Evolutionary conservation across 2,113 vertebrate species (phyloP), one percentile per base, ranked within the genome.

Genomic region (Chrysochloris asiatica): DNA sequence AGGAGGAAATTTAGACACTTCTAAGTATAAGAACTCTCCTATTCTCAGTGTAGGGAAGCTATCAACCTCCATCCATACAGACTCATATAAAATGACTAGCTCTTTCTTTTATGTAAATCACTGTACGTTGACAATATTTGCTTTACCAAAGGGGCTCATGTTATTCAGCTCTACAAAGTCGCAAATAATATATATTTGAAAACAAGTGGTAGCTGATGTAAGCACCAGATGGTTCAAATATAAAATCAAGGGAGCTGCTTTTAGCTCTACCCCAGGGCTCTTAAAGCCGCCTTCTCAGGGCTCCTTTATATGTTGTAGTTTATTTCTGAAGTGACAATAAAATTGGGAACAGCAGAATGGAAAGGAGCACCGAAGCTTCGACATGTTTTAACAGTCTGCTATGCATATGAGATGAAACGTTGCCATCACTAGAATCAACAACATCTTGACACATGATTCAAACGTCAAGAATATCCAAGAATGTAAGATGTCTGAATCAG

Each of bases 111-210:
- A 95, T 95, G 96, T 96, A 92, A 96, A 95, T 96, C 91, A 82
- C 94, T 92, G 84, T 96, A 96, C 81, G 16, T 96, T 95, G 95
- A 96, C 95, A 95, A 86, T 96, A 96, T 95, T 96, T 96, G 94
- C 94, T 96, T 79, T 97, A 96, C 94, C 78, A 75, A 92, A 95
- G 93, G 95, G 95, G 89, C 95, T 96, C 86, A 69, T 96, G 95
- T 96, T 96, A 95, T 93, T 96, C 96, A 92, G 95, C 94, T 96
- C 87, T 81, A 95, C 94, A 76, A 95, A 96, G 95, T 95, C 93
- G 38, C 96, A 96, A 96, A 96, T 96, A 97, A 96, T 96, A 95
- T 96, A 95, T 96, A 96, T 96, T 96, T 97, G 96, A 96, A 96
- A 96, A 96, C 96, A 96, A 96, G 92, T 95, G 95, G 93, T 92